Evolutionary conservation across 2,888 invertebrate species (phyloP).

Genomic region (Apodemia zela): DNA sequence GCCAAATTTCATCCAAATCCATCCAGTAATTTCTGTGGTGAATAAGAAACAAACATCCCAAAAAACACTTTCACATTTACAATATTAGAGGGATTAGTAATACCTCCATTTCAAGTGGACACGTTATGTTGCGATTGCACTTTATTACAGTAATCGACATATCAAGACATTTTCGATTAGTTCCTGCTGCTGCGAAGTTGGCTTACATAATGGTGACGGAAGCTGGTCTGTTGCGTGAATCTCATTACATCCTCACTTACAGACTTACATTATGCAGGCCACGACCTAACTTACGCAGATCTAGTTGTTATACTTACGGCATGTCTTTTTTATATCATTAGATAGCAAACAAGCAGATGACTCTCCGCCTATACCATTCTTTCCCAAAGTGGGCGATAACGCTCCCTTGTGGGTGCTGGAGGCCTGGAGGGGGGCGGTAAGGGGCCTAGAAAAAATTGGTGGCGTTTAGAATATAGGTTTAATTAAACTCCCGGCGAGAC

Average conservation of each 20-base stretch:
- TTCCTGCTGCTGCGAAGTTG: background rate
- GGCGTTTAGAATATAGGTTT: too few relatives aligned
- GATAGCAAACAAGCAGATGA: too few relatives aligned
- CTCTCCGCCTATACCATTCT: too few relatives aligned
- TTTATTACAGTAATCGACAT: background rate
- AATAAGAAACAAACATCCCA: too few relatives aligned
- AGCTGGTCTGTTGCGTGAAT: constrained; percentile 7
- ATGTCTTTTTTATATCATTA: background rate
- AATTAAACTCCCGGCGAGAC: too few relatives aligned
- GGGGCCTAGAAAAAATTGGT: too few relatives aligned
- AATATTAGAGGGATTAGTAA: background rate
- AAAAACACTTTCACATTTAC: too few relatives aligned
- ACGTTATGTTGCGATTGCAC: background rate
- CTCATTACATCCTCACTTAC: constrained; percentile 1
- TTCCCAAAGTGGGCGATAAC: too few relatives aligned
- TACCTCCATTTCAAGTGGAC: background rate
- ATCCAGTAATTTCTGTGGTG: too few relatives aligned
- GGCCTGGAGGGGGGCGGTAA: too few relatives aligned
- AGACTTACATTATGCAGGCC: constrained; percentile 10
- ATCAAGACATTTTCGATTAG: constrained; percentile 3
- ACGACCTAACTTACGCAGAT: background rate
- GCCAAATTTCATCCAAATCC: too few relatives aligned
- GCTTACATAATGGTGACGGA: constrained; percentile 3
- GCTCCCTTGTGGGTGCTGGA: too few relatives aligned
- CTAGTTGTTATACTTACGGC: background rate